Conservation (phyloP, 2,888 invertebrate genomes). For the Drosophila setosimentum region DNA sequence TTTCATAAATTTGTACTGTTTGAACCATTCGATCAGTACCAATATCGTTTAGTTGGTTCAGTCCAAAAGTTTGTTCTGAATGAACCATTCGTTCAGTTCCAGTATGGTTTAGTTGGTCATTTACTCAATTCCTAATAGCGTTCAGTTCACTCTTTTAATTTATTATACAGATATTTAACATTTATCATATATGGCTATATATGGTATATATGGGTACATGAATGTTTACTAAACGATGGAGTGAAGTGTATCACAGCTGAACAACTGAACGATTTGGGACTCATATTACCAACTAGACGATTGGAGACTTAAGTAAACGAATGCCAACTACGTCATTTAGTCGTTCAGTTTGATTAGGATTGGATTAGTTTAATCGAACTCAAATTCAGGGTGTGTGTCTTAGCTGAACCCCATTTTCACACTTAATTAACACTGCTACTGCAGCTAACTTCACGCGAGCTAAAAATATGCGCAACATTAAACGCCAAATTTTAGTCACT, state of each 20-base stretch:
- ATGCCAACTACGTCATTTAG: neutral
- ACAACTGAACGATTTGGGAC: neutral
- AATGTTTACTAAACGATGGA: neutral
- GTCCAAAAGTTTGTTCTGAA: neutral
- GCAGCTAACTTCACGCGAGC: slow-evolving; percentile 1
- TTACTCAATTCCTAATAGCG: neutral
- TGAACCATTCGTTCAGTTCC: neutral
- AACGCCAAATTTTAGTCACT: neutral
- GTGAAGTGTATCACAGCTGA: neutral
- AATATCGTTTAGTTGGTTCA: neutral
- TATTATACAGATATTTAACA: neutral
- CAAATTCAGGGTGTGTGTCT: neutral
- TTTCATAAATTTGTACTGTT: too few species aligned
- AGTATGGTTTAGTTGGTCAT: neutral
- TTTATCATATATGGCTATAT: too few species aligned
- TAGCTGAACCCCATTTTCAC: neutral
- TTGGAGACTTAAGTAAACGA: neutral
- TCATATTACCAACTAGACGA: neutral
- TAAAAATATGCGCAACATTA: neutral
- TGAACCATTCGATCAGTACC: neutral
- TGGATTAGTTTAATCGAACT: neutral
- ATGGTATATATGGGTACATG: too few species aligned
- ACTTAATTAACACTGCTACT: neutral
- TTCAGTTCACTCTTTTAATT: neutral
- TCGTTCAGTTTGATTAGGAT: neutral